Evolutionary conservation across 2,888 invertebrate genomes (phyloP).

Genomic region (Andrena camellia): DNA sequence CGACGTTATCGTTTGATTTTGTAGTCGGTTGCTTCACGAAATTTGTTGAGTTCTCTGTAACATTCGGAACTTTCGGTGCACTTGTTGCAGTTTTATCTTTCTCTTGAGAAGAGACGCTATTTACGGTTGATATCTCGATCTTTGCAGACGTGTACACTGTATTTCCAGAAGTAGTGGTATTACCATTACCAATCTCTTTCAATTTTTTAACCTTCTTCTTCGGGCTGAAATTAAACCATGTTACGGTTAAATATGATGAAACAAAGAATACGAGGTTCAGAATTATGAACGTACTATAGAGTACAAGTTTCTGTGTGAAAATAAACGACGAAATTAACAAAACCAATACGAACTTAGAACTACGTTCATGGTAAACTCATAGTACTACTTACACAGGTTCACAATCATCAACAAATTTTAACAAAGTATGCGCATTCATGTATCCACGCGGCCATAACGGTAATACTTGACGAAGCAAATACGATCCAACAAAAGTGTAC

Average conservation of each 20-base stretch:
- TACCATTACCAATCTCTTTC: constrained; percentile 70
- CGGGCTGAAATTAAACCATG: constrained; percentile 75
- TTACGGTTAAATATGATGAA: not conserved
- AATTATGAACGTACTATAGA: no score
- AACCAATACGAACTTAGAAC: not conserved
- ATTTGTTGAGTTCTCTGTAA: constrained; percentile 66
- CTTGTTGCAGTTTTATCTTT: constrained; percentile 62
- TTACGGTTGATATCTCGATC: constrained; percentile 62
- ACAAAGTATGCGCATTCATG: constrained; percentile 87
- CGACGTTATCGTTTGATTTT: constrained; percentile 66
- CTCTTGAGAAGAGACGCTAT: constrained; percentile 56
- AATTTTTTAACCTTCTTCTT: constrained; percentile 81
- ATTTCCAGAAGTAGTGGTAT: constrained; percentile 49
- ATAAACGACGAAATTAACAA: not conserved
- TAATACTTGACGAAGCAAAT: constrained; percentile 88
- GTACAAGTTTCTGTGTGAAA: not conserved
- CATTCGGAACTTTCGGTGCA: constrained; percentile 59
- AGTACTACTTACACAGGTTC: constrained; percentile 67
- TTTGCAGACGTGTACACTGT: constrained; percentile 56
- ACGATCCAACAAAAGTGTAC: constrained; percentile 86
- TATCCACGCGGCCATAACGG: constrained; percentile 90
- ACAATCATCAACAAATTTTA: constrained; percentile 61
- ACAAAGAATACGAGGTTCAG: no score
- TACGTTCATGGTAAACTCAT: not conserved
- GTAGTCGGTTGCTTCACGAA: constrained; percentile 55